Percentiles rank a stretch among this genome's conserved stretches.
Evolutionary conservation across 2,113 vertebrate species (phyloP).

Genomic region (Microtus richardsoni): DNA sequence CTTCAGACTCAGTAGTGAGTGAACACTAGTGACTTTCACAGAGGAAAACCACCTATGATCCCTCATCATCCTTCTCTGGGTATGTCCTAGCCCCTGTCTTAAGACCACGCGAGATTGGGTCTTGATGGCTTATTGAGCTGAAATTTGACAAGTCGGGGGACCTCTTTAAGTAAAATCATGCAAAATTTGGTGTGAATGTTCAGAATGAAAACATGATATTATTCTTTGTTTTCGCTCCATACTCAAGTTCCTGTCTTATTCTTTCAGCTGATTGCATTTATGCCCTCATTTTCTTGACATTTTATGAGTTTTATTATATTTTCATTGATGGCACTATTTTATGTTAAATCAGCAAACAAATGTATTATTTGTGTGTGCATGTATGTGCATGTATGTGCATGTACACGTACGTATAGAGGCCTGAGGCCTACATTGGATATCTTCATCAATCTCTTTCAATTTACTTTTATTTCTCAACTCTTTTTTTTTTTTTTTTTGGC

Average conservation of each 20-base stretch:
- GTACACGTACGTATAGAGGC: not conserved
- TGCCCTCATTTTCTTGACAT: not conserved
- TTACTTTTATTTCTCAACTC: too few species aligned
- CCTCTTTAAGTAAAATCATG: not conserved
- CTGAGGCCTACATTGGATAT: not conserved
- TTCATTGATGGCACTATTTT: constrained; percentile 19
- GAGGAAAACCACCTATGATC: not conserved
- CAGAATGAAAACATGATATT: not conserved
- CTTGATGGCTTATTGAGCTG: not conserved
- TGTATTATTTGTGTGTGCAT: not conserved
- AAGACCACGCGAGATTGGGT: not conserved
- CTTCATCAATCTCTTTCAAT: not conserved
- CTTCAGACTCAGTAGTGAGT: not conserved
- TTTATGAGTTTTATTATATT: constrained; percentile 46
- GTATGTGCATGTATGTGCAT: not conserved
- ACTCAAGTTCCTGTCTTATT: not conserved
- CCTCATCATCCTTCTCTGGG: not conserved
- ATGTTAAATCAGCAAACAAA: constrained; percentile 19
- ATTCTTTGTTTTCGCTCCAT: not conserved
- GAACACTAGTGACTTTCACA: not conserved
- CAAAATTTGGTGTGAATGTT: not conserved
- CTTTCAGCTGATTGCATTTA: not conserved
- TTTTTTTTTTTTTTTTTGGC: too few species aligned
- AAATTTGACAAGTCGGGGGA: not conserved
- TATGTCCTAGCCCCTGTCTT: constrained; percentile 3